phyloP scores from a whole-genome alignment of 2,888 invertebrate genomes.

The Yponomeuta plumbellus region DNA sequence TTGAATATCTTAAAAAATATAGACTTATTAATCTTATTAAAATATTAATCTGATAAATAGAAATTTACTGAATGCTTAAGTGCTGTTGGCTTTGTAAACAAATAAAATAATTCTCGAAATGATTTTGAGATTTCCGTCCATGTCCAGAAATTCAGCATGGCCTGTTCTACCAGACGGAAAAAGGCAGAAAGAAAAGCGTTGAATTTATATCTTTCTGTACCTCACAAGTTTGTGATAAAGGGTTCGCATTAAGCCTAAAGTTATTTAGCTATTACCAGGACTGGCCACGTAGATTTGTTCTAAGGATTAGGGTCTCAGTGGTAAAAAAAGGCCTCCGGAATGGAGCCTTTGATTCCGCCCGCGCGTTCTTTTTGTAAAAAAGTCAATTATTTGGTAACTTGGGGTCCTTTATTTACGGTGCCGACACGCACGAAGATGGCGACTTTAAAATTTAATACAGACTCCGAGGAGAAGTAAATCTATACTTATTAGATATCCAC shows the following conservation, averaged over 20 bases:
- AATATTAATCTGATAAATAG: too few relatives aligned
- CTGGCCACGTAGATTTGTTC: slow-evolving; percentile 5
- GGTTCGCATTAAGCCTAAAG: background rate
- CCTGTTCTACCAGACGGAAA: too few relatives aligned
- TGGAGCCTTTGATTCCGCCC: slow-evolving; percentile 16
- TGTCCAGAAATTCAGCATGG: too few relatives aligned
- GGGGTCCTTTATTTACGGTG: background rate
- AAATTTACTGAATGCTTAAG: too few relatives aligned
- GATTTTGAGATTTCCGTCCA: too few relatives aligned
- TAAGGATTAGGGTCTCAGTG: background rate
- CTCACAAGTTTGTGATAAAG: background rate
- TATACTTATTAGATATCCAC: too few relatives aligned
- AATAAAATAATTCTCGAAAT: too few relatives aligned
- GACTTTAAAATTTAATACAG: background rate
- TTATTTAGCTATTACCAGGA: slow-evolving; percentile 13
- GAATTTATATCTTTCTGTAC: background rate
- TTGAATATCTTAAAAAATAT: too few relatives aligned
- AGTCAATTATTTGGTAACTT: slow-evolving; percentile 16
- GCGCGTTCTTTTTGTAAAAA: slow-evolving; percentile 16
- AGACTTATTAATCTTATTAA: too few relatives aligned
- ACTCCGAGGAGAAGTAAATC: too few relatives aligned
- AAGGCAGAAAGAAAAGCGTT: too few relatives aligned
- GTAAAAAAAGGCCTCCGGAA: slow-evolving; percentile 4
- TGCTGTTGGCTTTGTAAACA: too few relatives aligned
- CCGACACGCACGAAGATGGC: background rate